Evolutionary conservation across 2,797 vertebrate species (phyloP).

Genomic region (Urophycis tenuis): DNA sequence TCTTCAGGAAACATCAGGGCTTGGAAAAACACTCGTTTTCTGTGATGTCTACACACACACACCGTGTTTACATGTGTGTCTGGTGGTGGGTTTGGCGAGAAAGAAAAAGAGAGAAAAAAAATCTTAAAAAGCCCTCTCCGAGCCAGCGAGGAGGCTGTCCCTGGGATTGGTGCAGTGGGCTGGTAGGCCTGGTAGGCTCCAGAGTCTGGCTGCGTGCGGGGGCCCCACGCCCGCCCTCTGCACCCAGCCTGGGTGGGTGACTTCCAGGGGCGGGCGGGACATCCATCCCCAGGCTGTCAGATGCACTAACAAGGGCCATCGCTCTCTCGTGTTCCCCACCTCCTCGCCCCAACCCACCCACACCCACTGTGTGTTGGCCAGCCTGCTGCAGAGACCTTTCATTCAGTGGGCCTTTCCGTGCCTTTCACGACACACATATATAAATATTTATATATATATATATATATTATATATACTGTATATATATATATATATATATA

Average conservation of each 20-base stretch:
- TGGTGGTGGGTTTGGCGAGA: not conserved
- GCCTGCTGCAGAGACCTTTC: not conserved
- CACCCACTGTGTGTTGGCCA: constrained; percentile 6
- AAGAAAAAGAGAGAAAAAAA: too few relatives aligned
- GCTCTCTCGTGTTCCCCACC: constrained; percentile 15
- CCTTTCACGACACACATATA: not conserved
- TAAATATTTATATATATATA: not conserved
- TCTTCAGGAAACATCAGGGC: not conserved
- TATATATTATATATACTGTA: too few relatives aligned
- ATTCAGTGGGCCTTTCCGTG: not conserved
- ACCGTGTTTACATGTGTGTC: not conserved
- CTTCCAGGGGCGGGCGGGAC: not conserved
- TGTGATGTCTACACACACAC: not conserved
- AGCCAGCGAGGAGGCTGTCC: too few relatives aligned
- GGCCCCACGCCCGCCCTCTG: not conserved
- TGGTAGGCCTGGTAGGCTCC: not conserved
- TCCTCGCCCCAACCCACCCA: constrained; percentile 24
- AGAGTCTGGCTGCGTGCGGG: not conserved
- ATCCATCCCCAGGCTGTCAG: not conserved
- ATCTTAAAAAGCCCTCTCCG: too few relatives aligned
- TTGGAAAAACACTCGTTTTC: not conserved
- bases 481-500: not conserved
- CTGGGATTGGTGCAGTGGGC: too few relatives aligned
- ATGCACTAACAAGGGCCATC: not conserved
- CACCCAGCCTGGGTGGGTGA: not conserved